Evolutionary conservation across 2,113 vertebrate species (phyloP), one percentile per base, ranked within the genome.

Genomic region (Phyllostomus hastatus): DNA sequence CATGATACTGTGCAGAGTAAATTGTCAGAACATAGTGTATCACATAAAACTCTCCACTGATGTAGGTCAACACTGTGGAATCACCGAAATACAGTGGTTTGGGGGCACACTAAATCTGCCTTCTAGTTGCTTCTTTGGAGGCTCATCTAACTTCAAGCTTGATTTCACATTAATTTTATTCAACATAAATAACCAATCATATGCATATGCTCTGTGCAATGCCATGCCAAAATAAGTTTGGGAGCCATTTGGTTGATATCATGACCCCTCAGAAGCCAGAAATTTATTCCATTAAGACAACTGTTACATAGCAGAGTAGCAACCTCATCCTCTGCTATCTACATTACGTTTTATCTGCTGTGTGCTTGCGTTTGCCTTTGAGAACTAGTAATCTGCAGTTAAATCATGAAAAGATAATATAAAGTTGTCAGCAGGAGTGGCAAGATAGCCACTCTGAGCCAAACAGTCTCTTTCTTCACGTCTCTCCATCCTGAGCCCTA

Each of bases 1-100:
- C 95, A 98, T 86, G 97, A 98, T 96, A 93, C 97, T 95, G 79
- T 96, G 95, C 96, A 96, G 97, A 97, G 98, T 97, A 97, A 98
- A 97, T 98, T 98, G 97, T 98, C 98, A 98, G 98, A 96, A 98
- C 97, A 97, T 88, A 97, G 95, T 97, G 91, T 98, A 97, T 98
- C 97, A 97, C 97, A 96, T 97, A 97, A 95, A 96, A 92, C 96
- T 98, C 98, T 98, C 97, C 97, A 95, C 96, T 96, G 97, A 97
- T 96, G 97, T 97, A 97, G 96, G 97, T 97, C 96, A 95, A 96
- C 95, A 94, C 89, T 97, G 96, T 97, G 97, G 98, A 97, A 98
- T 97, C 94, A 97, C 96, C 96, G 97, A 96, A 98, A 98, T 96
- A 97, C 6, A 11, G 43, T 96, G 93, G 92, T 96, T 97, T 88